Percentiles rank a stretch among this genome's conserved stretches.
Evolutionary conservation across 2,113 vertebrate genomes (phyloP).

Genomic region (Dasyornis broadbenti): DNA sequence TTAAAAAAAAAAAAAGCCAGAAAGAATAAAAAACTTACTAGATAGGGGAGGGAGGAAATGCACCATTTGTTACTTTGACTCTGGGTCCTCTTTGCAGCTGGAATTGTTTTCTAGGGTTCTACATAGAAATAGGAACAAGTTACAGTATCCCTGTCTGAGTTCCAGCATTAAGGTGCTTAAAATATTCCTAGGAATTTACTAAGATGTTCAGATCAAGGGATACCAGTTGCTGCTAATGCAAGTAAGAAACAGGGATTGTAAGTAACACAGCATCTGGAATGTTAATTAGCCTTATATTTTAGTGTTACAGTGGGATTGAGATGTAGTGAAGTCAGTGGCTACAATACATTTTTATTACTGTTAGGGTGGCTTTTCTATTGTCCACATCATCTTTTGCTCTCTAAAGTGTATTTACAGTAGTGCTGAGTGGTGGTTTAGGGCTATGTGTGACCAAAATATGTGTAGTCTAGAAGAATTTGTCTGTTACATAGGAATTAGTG

Average conservation of each 20-base stretch:
- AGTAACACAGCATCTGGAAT: conserved; percentile 8
- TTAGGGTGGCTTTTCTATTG: conserved; percentile 11
- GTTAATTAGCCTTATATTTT: neutral
- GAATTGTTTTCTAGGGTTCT: neutral
- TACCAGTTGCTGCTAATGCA: conserved; percentile 17
- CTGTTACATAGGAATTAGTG: neutral
- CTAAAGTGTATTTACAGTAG: conserved; percentile 26
- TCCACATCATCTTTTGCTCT: conserved; percentile 6
- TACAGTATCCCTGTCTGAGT: neutral
- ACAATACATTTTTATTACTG: conserved; percentile 2
- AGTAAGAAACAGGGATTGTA: neutral
- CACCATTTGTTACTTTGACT: neutral
- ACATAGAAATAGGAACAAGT: neutral
- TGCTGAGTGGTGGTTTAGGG: conserved; percentile 18
- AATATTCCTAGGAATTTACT: neutral
- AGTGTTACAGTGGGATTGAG: neutral
- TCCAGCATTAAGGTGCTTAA: neutral
- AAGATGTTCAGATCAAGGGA: neutral
- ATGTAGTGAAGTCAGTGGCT: conserved; percentile 4
- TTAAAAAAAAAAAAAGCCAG: neutral
- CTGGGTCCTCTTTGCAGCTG: neutral
- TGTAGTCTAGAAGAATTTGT: conserved; percentile 26
- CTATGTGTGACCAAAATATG: conserved; percentile 3
- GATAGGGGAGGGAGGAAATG: neutral
- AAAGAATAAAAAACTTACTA: neutral